Base-by-base conservation (phyloP, 1,140 invertebrate species). In the Popillia japonica region DNA sequence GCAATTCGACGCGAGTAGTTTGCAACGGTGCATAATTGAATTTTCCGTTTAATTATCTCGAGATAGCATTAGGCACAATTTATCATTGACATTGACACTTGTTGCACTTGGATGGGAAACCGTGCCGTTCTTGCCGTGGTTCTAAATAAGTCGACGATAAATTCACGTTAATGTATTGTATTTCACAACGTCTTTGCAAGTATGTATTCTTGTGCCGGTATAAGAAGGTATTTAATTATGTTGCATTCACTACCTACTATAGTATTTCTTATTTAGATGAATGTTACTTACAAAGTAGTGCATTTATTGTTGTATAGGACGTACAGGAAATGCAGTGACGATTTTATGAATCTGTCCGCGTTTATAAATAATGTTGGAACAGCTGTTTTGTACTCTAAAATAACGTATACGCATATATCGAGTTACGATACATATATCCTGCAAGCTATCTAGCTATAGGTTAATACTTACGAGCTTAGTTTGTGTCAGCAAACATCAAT, bases 1-100 rank as follows among this genome's bases (percentile, higher is more conserved):
- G 22, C 22, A 68, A 68, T 23, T 34, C 10, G 10, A 68, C 9
- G 27, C 17, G 22, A 68, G 22, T 27, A 27, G 20, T 23, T 22
- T 27, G 61, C 10, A 68, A 22, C 8, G 27, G 20, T 34, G 8
- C 10, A n/a, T 8, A 22, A 34, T 68, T 9, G 22, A 68, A 68
- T 68, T 68, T 68, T 68, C 0, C 61, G 22, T 27, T 9, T 68
- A 68, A 68, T 68, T 68, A 68, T 20, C 61, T 68, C 8, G 11
- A 8, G 61, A 68, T 68, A 22, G 27, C 22, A 34, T 68, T 68
- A 68, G 10, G 11, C 22, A 68, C 27, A 68, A 68, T 68, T 68
- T 68, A 68, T 27, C 61, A 68, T 68, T 68, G 61, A 68, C 61
- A 68, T 68, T 68, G 61, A 68, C 61, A 68, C 61, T 20, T 68